phyloP scores from a whole-genome alignment of 2,797 vertebrate species.

The Coluber constrictor region DNA sequence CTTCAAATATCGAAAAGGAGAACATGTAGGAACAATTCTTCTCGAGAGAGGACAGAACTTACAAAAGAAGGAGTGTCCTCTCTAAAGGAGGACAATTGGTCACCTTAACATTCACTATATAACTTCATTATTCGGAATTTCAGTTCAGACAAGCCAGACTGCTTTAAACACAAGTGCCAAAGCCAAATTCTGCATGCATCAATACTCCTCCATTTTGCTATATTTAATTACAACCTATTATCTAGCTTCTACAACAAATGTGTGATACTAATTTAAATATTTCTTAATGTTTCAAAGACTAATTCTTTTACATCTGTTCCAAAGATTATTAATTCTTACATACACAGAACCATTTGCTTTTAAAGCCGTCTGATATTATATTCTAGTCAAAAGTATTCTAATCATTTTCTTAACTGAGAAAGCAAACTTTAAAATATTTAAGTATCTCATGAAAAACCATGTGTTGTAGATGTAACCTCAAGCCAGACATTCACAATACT shows the following conservation, averaged over 20 bases:
- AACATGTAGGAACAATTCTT: no score
- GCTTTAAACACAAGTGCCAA: background rate
- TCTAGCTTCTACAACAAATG: background rate
- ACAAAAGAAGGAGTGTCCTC: no score
- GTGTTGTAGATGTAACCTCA: background rate
- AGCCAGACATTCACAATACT: background rate
- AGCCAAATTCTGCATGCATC: background rate
- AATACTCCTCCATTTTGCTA: background rate
- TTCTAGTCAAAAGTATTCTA: background rate
- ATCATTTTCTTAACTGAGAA: background rate
- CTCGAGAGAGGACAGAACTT: no score
- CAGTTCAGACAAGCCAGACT: background rate
- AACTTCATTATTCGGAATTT: conserved; percentile 2
- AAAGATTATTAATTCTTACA: background rate
- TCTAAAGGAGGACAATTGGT: no score
- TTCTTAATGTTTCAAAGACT: background rate
- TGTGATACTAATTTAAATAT: background rate
- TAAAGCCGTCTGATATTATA: background rate
- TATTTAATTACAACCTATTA: background rate
- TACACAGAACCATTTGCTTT: background rate
- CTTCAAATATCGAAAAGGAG: no score
- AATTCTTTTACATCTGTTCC: background rate
- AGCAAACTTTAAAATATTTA: background rate
- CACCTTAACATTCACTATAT: background rate
- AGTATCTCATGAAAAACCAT: background rate